Evolutionary conservation across 2,888 invertebrate species (phyloP), one percentile per base, ranked within the genome.

Genomic region (Chalcis sispes): DNA sequence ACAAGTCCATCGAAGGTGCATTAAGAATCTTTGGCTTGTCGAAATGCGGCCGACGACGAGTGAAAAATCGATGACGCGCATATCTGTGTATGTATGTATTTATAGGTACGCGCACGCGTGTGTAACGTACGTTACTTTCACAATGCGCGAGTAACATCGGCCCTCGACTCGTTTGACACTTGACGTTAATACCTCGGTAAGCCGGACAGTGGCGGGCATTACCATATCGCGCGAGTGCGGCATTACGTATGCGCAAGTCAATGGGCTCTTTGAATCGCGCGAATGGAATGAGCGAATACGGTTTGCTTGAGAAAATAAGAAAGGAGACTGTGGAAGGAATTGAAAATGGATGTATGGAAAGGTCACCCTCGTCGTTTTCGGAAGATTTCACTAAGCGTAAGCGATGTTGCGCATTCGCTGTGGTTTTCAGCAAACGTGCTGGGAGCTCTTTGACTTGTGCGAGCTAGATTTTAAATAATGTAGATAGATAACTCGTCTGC

Each of bases 331-430:
- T n/a, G 32, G 58, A 42, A 59, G 79, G 80, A 72, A 80, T n/a
- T n/a, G n/a, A n/a, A n/a, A n/a, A n/a, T n/a, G n/a, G n/a, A n/a
- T n/a, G n/a, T n/a, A n/a, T n/a, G n/a, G 36, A 81, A 81, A 82
- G 83, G 85, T 85, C 86, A 86, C 86, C 87, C 87, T 87, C 82
- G 83, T 86, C 83, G 81, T 80, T 84, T 86, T 87, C 86, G 85
- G 82, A 75, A 84, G 87, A 88, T 88, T 88, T 86, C 82, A 82
- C 86, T 87, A 85, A 87, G 81, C 79, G 70, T 76, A 77, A 81
- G 81, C 81, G 88, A 86, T 85, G 85, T 83, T 84, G 82, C 82
- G 20, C 15, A 83, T 81, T 76, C 69, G 50, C 23, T 8, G 7
- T 32, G 10, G 10, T 36, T 36, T 36, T 20, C 1, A 54, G 54